Base-by-base conservation (phyloP, 2,797 vertebrate species). In the Silurus aristotelis region DNA sequence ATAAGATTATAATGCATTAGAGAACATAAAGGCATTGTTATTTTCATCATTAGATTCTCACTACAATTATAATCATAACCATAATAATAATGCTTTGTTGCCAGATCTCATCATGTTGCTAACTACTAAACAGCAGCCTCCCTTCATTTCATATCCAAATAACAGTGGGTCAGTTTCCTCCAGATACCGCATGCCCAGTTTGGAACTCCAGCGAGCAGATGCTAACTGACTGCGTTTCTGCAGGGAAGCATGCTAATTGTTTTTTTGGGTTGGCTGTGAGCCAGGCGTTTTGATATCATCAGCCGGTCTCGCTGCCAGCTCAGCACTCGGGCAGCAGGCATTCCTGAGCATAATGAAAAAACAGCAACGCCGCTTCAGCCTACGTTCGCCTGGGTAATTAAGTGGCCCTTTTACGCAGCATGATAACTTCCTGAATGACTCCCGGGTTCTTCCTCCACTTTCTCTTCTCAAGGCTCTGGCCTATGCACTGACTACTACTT, bases 391-490 rank as follows among this genome's bases (percentile, higher is more conserved):
- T 84, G 86, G 76, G 75, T 91, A 93, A 95, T 95, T 94, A 94
- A 92, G 88, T 90, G 87, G 90, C 85, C 85, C 84, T 92, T 90
- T 88, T 75, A 91, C 91, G 64, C 89, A 90, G 84, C 61, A 89
- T 87, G 88, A 93, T 91, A 85, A 94, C 92, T 94, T 95, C 91
- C 93, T 92, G 91, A 91, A 86, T 90, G 90, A 94, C 94, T 93
- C 92, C 93, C 88, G 46, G 88, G 38, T 61, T 85, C 89, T 91
- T 91, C 90, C 92, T 86, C 79, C 17, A 22, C 90, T 88, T 83
- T 87, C 82, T 67, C 87, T 87, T 80, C 2, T 22, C 75, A 83
- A 66, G 70, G 71, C 77, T 70, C n/a, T 82, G 61, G 70, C 68
- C 63, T 60, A 60, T 48, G 22, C 43, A 61, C 85, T 84, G 25